Evolutionary conservation across 2,797 vertebrate species (phyloP).

Genomic region (Heliangelus exortis): DNA sequence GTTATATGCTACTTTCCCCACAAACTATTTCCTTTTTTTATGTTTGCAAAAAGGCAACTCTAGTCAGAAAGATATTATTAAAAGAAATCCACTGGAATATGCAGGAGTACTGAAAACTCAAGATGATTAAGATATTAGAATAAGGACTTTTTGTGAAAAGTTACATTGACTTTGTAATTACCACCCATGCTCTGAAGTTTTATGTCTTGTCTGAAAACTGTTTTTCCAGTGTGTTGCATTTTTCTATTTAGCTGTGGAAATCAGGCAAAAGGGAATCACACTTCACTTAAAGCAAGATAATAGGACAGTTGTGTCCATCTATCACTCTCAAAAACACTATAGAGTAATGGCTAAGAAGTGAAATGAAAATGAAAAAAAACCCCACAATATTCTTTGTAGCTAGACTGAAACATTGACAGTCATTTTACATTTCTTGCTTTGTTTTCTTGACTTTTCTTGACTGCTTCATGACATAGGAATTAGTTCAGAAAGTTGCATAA

Average conservation of each 20-base stretch:
- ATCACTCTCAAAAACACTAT: not conserved
- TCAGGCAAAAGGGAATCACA: conserved; percentile 23
- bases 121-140: not conserved
- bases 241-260: conserved; percentile 42
- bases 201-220: conserved; percentile 25
- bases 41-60: not conserved
- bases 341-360: not conserved
- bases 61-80: not conserved
- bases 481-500: not conserved
- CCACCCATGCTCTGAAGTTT: not conserved
- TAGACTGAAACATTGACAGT: not conserved
- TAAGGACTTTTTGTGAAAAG: not conserved
- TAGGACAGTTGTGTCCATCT: not conserved
- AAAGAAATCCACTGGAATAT: not conserved
- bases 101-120: not conserved
- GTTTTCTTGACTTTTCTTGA: not conserved
- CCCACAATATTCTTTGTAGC: not conserved
- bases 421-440: not conserved
- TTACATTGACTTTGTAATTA: not conserved
- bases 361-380: not conserved
- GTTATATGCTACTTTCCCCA: not conserved
- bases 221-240: conserved; percentile 29
- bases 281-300: conserved; percentile 14
- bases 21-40: not conserved
- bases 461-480: not conserved